Evolutionary conservation across 92 coral and sea anemone species (phyloP), one percentile per base, ranked within the genome.

Genomic region (Zoanthus gigantus): DNA sequence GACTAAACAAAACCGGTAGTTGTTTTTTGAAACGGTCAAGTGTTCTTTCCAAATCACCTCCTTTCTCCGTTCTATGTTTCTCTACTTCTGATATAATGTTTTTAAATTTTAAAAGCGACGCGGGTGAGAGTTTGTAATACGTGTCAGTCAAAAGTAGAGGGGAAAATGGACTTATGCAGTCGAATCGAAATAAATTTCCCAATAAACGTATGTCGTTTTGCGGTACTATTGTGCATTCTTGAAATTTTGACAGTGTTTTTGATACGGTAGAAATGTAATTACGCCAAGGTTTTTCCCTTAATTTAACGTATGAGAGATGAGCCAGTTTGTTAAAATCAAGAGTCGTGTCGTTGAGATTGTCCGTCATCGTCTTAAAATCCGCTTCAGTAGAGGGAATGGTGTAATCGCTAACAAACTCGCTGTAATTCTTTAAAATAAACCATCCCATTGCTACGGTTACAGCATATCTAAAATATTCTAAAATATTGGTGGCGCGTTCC

Each of bases 401-500:
- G 8, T 71, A 71, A 71, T 31, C 42, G 6, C 16, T 31, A 2
- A 14, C 76, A 15, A 71, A 29, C 17, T 71, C 76, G 3, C 17
- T 10, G 17, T 44, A 71, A 16, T 71, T 13, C 5, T 31, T 31
- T 31, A 71, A 10, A 29, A 71, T 29, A 46, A 31, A 71, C 76
- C 47, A 34, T 71, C 46, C 42, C 14, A 71, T 4, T 6, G 76
- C 76, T 0, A 71, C 14, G 12, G 45, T 71, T 0, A 71, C 6
- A 15, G 76, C 76, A 29, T 31, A 71, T 13, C 76, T 34, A 71
- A 71, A 71, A 31, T 71, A 71, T 10, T 71, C 76, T 29, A 15
- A 17, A 7, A 71, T 71, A 29, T 12, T 31, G n/a, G 8, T 31
- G 9, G 76, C 42, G 17, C 76, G 76, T 71, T 71, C 46, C 76